Evolutionary conservation across 2,888 invertebrate genomes (phyloP).

Genomic region (Metallyticus violacea): DNA sequence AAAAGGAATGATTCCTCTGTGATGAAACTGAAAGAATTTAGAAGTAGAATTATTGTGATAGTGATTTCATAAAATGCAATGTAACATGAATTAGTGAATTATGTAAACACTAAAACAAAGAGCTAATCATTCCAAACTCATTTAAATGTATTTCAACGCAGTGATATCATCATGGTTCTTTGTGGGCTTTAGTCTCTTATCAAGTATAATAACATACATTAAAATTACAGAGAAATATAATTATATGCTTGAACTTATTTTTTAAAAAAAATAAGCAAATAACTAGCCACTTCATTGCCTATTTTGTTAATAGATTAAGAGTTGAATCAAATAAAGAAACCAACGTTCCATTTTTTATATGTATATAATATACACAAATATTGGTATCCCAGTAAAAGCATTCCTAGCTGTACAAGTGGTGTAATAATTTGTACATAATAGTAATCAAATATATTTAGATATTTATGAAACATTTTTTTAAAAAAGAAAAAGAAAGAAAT

Average conservation of each 20-base stretch:
- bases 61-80: background rate
- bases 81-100: background rate
- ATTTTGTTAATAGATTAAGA: conserved; percentile 1
- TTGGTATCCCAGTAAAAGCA: background rate
- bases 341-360: background rate
- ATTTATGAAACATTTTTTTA: background rate
- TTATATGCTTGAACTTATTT: background rate
- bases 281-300: background rate
- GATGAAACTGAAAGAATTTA: background rate
- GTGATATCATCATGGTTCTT: background rate
- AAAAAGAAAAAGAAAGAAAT: too few species aligned
- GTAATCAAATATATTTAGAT: background rate
- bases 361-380: background rate
- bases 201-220: background rate
- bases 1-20: background rate
- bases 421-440: background rate
- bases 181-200: background rate
- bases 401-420: background rate
- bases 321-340: background rate
- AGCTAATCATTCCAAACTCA: background rate
- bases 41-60: background rate
- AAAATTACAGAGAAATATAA: background rate
- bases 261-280: conserved; percentile 4
- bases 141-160: background rate
- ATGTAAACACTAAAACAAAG: background rate